phyloP scores from a whole-genome alignment of 2,797 vertebrate genomes.

The Microtus agrestis region DNA sequence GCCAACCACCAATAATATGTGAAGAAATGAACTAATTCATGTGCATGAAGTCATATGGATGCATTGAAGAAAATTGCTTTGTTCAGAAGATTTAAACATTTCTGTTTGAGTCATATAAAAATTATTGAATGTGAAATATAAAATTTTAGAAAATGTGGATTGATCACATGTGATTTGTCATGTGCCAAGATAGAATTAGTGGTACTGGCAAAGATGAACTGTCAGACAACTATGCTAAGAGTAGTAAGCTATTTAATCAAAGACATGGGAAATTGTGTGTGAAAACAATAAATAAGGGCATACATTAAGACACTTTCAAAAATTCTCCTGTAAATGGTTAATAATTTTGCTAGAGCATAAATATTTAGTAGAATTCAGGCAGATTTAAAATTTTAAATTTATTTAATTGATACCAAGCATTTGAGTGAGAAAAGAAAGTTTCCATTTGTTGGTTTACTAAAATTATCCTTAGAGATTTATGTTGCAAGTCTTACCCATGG shows the following conservation, averaged over 20 bases:
- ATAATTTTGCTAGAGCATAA: constrained; percentile 9
- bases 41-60: neutral
- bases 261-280: neutral
- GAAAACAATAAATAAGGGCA: constrained; percentile 49
- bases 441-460: constrained; percentile 6
- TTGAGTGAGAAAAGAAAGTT: neutral
- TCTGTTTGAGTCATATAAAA: neutral
- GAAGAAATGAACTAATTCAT: constrained; percentile 55
- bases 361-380: constrained; percentile 43
- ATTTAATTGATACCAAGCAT: neutral
- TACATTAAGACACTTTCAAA: constrained; percentile 36
- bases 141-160: neutral
- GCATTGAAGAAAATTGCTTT: neutral
- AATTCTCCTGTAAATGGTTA: constrained; percentile 60
- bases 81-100: constrained; percentile 31
- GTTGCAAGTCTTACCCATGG: neutral
- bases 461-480: neutral
- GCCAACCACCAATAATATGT: neutral
- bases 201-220: neutral
- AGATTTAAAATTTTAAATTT: neutral
- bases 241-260: constrained; percentile 59
- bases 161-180: neutral
- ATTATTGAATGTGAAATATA: constrained; percentile 22
- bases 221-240: constrained; percentile 29
- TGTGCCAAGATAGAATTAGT: constrained; percentile 59